Percentiles rank a stretch among this genome's conserved stretches.
phyloP scores from a whole-genome alignment of 64 coral and sea anemone genomes.

The Porites lutea region DNA sequence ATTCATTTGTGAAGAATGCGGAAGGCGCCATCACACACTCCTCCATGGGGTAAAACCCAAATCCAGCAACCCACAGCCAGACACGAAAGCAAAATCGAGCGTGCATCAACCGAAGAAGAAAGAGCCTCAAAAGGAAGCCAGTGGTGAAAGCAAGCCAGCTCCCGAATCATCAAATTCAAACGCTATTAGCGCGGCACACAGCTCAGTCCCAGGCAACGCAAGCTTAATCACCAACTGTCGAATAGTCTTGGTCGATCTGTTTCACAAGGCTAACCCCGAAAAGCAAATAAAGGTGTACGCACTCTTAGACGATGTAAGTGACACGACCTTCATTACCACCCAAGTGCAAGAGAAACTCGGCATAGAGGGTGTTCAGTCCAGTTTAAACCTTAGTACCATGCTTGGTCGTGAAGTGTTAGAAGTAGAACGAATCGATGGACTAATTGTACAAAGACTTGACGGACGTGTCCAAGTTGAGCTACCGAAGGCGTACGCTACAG shows the following conservation, averaged over 20 bases:
- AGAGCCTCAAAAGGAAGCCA: neutral
- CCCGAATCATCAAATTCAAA: neutral
- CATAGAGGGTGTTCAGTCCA: no score
- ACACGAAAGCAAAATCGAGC: no score
- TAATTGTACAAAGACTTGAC: conserved; percentile 48
- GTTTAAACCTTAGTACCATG: no score
- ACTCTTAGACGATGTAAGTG: no score
- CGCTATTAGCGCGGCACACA: neutral
- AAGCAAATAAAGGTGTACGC: no score
- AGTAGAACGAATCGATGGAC: conserved; percentile 16
- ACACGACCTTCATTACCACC: no score
- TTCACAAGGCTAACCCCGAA: no score
- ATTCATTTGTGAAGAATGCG: conserved; percentile 29
- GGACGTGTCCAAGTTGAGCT: conserved; percentile 32
- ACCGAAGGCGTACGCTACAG: conserved; percentile 47
- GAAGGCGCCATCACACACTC: conserved; percentile 39
- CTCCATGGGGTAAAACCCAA: conserved; percentile 13
- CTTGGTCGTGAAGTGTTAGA: no score
- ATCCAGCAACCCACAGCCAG: no score
- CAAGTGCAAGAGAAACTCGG: no score
- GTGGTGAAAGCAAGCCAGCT: neutral
- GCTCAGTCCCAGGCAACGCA: neutral
- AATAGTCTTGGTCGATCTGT: no score
- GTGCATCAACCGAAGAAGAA: neutral
- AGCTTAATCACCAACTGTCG: no score